Base-by-base conservation (phyloP, 2,888 invertebrate genomes). In the Gasteruption jaculator region DNA sequence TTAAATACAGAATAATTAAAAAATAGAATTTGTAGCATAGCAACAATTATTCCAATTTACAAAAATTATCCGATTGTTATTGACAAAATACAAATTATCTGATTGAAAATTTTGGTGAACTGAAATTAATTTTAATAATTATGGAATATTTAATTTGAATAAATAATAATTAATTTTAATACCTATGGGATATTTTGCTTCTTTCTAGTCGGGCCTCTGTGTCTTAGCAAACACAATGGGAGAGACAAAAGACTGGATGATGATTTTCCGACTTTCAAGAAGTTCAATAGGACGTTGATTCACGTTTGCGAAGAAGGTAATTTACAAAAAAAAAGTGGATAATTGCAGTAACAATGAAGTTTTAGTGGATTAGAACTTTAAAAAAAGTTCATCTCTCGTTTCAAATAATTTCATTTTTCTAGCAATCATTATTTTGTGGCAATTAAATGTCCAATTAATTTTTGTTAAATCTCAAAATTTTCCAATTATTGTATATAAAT, bases 241-340 rank as follows among this genome's bases (percentile, higher is more conserved):
- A 76, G 79, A 36, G 91, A 91, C 72, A 75, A 84, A 49, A 79
- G 91, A 38, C 74, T 88, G 50, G 90, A 90, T 65, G 89, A 85
- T 57, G 81, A 83, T 62, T 91, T 80, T 71, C 71, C 77, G 6
- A 78, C 85, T 1, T 94, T 93, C 72, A 84, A 85, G 62, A 85
- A 88, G 52, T 95, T 83, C 74, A 89, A 92, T 70, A 81, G 88
- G 54, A 79, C 86, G 27, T 76, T 95, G 43, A 54, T 72, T 24
- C 81, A 82, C 64, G 65, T 73, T 11, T 94, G 94, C 71, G 82
- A 83, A 50, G 65, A 75, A 50, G 76, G 76, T 63, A 51, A 52
- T n/a, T n/a, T n/a, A n/a, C n/a, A n/a, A n/a, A n/a, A n/a, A n/a
- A n/a, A n/a, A n/a, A n/a, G n/a, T n/a, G n/a, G n/a, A n/a, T n/a